Evolutionary conservation across 2,888 invertebrate species (phyloP), one percentile per base, ranked within the genome.

Genomic region (Stegophylla sp.): DNA sequence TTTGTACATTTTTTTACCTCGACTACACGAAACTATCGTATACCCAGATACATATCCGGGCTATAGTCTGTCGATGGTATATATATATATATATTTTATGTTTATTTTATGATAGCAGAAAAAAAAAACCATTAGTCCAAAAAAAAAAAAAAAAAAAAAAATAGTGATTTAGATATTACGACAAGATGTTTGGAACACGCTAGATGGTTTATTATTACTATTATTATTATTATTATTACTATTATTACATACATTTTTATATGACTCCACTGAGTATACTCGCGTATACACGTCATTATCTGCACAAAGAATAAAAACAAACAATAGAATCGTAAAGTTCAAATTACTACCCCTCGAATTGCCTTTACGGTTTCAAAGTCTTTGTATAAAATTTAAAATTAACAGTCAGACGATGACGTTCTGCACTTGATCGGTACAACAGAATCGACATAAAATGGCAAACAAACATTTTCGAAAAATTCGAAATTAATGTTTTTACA

Each of bases 141-240:
- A 9, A 17, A 61, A 34, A 28, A 34, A 17, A 61, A 61, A 9
- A 17, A 61, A 9, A 17, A 61, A 34, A 28, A 34, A 17, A 61
- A 61, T 2, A 61, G 17, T 61, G 61, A 61, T 61, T 61, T 61
- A 61, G 61, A 61, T 61, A 28, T 61, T 61, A 34, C 61, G 61
- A 34, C 28, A 26, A 61, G 61, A 28, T 28, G 17, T 28, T 61
- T 61, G 28, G 61, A 61, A 28, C 61, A 61, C 61, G 61, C 61
- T 61, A 61, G 9, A 61, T 61, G 17, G 26, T 59, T 26, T 59
- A 26, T 12, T 34, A 17, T 61, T 28, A 34, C 28, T 61, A 61
- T 61, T 61, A 56, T 17, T 28, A 61, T 61, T 61, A 61, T 28
- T 59, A 26, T 12, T 34, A 17, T 61, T 28, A 34, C 28, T 61